Conservation (phyloP, 2,113 vertebrate genomes). For the Tachycineta bicolor region DNA sequence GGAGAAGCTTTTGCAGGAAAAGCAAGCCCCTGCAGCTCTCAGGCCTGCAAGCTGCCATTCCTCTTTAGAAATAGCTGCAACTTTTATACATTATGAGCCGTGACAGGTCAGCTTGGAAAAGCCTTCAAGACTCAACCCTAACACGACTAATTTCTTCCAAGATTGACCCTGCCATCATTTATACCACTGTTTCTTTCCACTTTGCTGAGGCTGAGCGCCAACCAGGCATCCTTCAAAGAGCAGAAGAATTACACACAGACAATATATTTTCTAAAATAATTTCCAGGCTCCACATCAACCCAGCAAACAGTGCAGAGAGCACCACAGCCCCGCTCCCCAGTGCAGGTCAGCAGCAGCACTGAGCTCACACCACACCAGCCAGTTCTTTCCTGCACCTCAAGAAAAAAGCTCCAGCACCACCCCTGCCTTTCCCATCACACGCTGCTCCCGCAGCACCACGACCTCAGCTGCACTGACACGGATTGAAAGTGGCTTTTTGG, state of each 20-base stretch:
- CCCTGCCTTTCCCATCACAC: background rate
- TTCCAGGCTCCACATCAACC: background rate
- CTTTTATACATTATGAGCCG: background rate
- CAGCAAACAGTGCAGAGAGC: background rate
- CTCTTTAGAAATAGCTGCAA: background rate
- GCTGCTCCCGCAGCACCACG: background rate
- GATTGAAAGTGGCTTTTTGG: rapidly evolving
- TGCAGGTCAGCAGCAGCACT: background rate
- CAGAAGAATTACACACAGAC: background rate
- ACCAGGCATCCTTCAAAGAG: background rate
- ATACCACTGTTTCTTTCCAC: background rate
- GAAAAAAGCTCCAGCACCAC: background rate
- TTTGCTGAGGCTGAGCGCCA: background rate
- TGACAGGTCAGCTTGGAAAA: background rate
- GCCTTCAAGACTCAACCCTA: background rate
- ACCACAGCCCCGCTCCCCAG: background rate
- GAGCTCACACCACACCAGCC: background rate
- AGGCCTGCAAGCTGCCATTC: background rate
- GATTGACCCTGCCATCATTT: background rate
- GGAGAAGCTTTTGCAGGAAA: background rate
- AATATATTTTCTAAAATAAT: rapidly evolving
- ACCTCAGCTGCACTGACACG: background rate
- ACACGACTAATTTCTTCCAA: background rate
- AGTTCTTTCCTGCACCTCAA: rapidly evolving
- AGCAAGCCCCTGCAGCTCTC: background rate